Conservation (phyloP, 2,113 vertebrate species). For the Zapus hudsonius region DNA sequence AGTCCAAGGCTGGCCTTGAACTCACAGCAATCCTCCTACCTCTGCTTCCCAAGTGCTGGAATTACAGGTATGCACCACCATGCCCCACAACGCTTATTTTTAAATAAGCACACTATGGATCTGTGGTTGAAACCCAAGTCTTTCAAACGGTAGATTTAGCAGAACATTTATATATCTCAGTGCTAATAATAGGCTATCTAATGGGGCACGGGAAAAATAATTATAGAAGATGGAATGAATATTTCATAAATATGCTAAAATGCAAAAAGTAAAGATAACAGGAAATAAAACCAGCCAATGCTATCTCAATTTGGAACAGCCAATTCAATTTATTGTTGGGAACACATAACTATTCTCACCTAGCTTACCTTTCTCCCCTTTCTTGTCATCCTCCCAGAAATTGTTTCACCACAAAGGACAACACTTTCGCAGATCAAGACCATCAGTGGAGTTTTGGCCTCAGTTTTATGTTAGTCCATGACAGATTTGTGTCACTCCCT, state of each 20-base stretch:
- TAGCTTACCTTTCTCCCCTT: not conserved
- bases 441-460: not conserved
- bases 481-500: not conserved
- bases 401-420: not conserved
- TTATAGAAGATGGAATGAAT: not conserved
- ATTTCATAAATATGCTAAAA: slow-evolving; percentile 7
- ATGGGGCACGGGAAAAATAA: not conserved
- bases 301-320: not conserved
- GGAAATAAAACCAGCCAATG: slow-evolving; percentile 3
- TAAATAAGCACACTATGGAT: not conserved
- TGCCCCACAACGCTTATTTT: no score
- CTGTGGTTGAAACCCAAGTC: not conserved
- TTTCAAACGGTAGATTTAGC: not conserved
- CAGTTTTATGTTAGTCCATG: not conserved
- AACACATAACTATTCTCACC: not conserved
- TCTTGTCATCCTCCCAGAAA: not conserved
- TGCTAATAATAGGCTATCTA: not conserved
- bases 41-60: no score
- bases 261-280: not conserved
- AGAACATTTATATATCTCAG: not conserved
- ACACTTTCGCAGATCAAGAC: no score
- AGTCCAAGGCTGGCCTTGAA: no score
- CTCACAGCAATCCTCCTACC: no score
- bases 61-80: no score
- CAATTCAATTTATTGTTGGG: not conserved